Conservation (phyloP, 1,140 invertebrate genomes). For the Harpegnathos saltator region DNA sequence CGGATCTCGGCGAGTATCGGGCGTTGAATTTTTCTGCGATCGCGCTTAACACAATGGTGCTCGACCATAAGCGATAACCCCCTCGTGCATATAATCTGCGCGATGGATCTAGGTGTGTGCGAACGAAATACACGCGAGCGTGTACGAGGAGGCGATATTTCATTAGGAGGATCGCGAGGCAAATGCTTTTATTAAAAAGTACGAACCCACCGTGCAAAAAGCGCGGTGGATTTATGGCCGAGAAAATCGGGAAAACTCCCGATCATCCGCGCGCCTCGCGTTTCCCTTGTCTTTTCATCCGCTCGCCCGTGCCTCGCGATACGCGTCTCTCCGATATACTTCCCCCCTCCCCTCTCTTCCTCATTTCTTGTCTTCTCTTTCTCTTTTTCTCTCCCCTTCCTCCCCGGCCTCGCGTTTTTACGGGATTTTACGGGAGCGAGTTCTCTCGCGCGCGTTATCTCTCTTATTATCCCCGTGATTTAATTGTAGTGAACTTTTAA, state of each 20-base stretch:
- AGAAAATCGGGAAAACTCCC: slow-evolving; percentile 66
- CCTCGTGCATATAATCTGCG: slow-evolving; percentile 18
- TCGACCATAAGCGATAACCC: slow-evolving; percentile 2
- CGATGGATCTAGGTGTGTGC: not conserved
- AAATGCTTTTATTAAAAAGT: slow-evolving; percentile 78
- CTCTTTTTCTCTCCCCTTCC: not conserved
- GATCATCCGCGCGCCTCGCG: not conserved
- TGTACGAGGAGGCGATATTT: slow-evolving; percentile 66
- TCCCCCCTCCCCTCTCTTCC: not conserved
- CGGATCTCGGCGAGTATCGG: not conserved
- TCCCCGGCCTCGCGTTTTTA: too few species aligned
- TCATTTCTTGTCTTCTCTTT: not conserved
- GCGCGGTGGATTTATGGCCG: slow-evolving; percentile 71
- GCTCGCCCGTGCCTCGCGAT: slow-evolving; percentile 24
- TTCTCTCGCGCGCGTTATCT: slow-evolving; percentile 37
- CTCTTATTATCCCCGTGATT: slow-evolving; percentile 29
- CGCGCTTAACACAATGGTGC: slow-evolving; percentile 33
- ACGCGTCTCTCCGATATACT: slow-evolving; percentile 25
- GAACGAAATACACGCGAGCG: slow-evolving; percentile 18
- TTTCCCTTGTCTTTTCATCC: slow-evolving; percentile 9
- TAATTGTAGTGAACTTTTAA: slow-evolving; percentile 41
- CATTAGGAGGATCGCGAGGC: slow-evolving; percentile 70
- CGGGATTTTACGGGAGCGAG: not conserved
- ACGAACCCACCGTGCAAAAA: slow-evolving; percentile 48
- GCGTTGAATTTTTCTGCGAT: slow-evolving; percentile 19